Base-by-base conservation (phyloP, 2,888 invertebrate species). In the Caenorhabditis sinica region DNA sequence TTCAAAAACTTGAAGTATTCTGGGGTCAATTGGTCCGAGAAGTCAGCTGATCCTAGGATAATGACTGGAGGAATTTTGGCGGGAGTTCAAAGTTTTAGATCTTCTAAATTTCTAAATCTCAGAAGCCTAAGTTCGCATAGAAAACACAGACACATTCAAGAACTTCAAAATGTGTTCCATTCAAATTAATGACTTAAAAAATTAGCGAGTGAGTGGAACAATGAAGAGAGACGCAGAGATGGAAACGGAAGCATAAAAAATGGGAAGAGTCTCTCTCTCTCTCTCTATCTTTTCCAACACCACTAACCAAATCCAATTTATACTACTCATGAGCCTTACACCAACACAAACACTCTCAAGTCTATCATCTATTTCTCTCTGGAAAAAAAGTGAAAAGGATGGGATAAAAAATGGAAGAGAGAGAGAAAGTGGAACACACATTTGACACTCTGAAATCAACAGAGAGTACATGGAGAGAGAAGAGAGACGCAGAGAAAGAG, bases 241-340 rank as follows among this genome's bases (percentile, higher is more conserved):
- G 15, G n/a, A 61, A 36, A 15, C 15, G 58, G 30, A 30, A 66
- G 53, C 45, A 8, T 6, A 33, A 33, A 33, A 33, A 33, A 33
- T 6, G 8, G 8, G 8, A 8, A 33, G 33, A 33, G 33, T 33
- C 33, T 8, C 5, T 33, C 8, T 33, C 33, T 33, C 4, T 33
- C 33, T 8, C 5, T 33, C 8, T 33, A 4, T 33, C 4, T 33
- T 8, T 33, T 33, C 66, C 40, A 30, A 56, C 75, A 66, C 56
- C 66, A 75, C 66, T 68, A 45, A 45, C 60, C 68, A 76, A 76
- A 76, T 76, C 76, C 68, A 76, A 76, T 76, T 76, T 76, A 76
- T 76, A 76, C 76, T 76, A 76, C 76, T 76, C 76, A 76, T 76
- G 76, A 53, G 53, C 28, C 20, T 23, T 8, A 33, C 33, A 33